A percentile compares a stretch with the other conserved stretches of the same genome.
Evolutionary conservation across 1,140 invertebrate genomes (phyloP).

Genomic region (Trichonephila clavipes): DNA sequence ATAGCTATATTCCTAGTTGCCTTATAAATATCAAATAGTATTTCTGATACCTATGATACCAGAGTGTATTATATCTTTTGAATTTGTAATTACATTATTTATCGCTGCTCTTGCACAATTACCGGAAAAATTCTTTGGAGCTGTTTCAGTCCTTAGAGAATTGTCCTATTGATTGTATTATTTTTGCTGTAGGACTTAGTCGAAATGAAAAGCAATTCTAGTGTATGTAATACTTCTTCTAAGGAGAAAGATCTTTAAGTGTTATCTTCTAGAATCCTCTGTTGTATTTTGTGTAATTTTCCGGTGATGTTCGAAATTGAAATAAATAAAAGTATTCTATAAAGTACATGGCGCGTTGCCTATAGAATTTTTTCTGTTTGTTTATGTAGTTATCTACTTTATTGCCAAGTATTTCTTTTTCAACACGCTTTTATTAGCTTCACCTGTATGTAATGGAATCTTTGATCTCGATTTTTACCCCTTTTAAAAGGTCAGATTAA

Average conservation of each 20-base stretch:
- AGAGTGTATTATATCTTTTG: slow-evolving; percentile 26
- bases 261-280: not conserved
- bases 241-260: not conserved
- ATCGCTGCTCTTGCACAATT: slow-evolving; percentile 14
- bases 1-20: not conserved
- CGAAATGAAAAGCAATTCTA: not conserved
- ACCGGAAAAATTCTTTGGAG: slow-evolving; percentile 26
- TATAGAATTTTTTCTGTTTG: no score
- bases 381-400: no score
- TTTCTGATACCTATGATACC: slow-evolving; percentile 9
- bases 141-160: not conserved
- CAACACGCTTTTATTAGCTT: no score
- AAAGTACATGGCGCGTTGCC: not conserved
- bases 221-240: not conserved
- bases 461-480: no score
- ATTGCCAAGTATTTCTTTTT: no score
- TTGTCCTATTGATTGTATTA: not conserved
- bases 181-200: not conserved
- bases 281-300: not conserved
- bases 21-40: slow-evolving; percentile 50
- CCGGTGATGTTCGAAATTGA: not conserved
- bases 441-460: no score
- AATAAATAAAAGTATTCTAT: not conserved
- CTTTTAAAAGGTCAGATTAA: no score
- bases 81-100: slow-evolving; percentile 47